Base-by-base conservation (phyloP, 2,113 vertebrate genomes). In the Vimba vimba region DNA sequence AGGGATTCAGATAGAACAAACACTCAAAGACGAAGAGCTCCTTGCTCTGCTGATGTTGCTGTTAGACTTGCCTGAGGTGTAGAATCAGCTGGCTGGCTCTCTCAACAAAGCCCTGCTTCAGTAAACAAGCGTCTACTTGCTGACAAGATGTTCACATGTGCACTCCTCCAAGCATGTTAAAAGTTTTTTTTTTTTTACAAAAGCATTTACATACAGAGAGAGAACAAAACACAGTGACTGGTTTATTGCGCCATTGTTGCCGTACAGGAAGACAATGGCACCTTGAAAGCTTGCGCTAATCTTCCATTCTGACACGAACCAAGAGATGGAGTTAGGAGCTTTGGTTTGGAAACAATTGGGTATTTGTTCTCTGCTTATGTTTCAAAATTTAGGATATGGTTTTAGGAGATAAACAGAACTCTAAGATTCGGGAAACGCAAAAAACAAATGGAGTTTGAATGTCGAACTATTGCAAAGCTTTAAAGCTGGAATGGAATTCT, bases 301-400 rank as follows among this genome's bases (percentile, higher is more conserved):
- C 94, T 94, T 94, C 87, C 90, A 93, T 93, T 93, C 92, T 93
- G 90, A 94, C 89, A 92, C 84, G 87, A 91, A 92, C 92, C 90
- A 86, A 90, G 88, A 83, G 88, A 85, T 45, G 85, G 82, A 89
- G 90, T 86, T 89, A 90, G 90, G 89, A 89, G 93, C 91, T 91
- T 94, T 91, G 88, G 86, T 66, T 68, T 79, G 33, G 69, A 88
- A 92, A 94, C 92, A 94, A 95, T 93, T 86, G 88, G 84, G 88
- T 90, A 91, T 93, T 94, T 94, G 93, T 92, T 92, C 89, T 83
- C 85, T 79, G 91, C 92, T 45, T 92, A 91, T 85, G 88, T 87
- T 86, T 92, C 88, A 91, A 92, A 87, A 93, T 93, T 82, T 91
- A 91, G 92, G 92, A 93, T 93, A 91, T 81, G 91, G 91, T 92